phyloP scores from a whole-genome alignment of 1,140 invertebrate species.

The Acyrthosiphon pisum region DNA sequence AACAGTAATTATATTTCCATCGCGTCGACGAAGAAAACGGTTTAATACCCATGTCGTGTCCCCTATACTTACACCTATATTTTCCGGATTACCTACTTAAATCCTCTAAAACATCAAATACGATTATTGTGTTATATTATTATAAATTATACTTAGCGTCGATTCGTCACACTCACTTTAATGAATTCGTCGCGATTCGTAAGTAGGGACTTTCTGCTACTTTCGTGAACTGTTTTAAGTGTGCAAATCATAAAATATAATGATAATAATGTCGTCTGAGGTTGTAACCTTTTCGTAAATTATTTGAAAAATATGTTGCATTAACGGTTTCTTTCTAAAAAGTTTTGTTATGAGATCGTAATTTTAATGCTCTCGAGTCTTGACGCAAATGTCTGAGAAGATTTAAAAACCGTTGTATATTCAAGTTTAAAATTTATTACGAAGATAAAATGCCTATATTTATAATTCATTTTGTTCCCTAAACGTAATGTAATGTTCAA shows the following conservation, averaged over 20 bases:
- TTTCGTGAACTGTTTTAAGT: not conserved
- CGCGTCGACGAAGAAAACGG: not conserved
- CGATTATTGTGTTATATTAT: not conserved
- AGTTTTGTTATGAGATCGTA: not conserved
- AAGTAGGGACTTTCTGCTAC: not conserved
- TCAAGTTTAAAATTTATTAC: not conserved
- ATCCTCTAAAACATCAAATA: not conserved
- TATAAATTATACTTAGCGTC: not conserved
- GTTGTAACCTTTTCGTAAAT: not conserved
- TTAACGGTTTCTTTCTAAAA: not conserved
- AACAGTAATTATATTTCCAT: not conserved
- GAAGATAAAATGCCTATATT: not conserved
- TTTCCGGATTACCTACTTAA: not conserved
- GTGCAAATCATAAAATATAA: not conserved
- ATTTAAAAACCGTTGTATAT: not conserved
- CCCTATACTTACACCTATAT: not conserved
- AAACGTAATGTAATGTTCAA: not conserved
- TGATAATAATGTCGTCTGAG: not conserved
- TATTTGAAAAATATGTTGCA: not conserved
- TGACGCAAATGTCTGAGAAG: not conserved
- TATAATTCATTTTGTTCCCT: not conserved
- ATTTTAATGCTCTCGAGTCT: not conserved
- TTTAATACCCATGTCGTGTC: not conserved
- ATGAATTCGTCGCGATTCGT: not conserved
- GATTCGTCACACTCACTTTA: conserved; percentile 18